Conservation (phyloP, 2,113 vertebrate genomes). For the Motacilla tschutschensis region DNA sequence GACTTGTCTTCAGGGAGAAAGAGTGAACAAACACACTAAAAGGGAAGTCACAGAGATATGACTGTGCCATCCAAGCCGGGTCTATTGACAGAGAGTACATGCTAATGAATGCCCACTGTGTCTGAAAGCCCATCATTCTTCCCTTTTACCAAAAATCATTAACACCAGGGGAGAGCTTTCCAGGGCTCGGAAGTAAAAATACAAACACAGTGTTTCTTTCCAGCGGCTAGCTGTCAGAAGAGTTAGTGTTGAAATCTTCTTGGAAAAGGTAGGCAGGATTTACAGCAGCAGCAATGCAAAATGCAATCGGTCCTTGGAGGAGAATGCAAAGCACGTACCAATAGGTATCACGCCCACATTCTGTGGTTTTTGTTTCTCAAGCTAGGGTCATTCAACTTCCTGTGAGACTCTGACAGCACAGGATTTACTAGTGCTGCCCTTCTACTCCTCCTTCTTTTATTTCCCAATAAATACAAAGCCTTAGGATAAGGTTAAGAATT, state of each 20-base stretch:
- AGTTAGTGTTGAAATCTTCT: not conserved
- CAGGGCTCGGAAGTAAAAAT: not conserved
- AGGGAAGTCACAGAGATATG: not conserved
- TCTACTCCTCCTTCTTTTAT: not conserved
- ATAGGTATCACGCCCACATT: constrained; percentile 26
- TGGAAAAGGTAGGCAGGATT: not conserved
- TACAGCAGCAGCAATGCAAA: not conserved
- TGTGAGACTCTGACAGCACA: not conserved
- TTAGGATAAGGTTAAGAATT: constrained; percentile 1
- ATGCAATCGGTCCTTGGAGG: not conserved
- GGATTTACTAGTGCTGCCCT: constrained; percentile 2
- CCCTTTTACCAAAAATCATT: not conserved
- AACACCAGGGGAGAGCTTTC: not conserved
- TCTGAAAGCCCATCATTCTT: not conserved
- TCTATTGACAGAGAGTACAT: not conserved
- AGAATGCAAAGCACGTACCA: constrained; percentile 19
- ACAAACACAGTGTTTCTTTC: not conserved
- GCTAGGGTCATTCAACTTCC: constrained; percentile 20
- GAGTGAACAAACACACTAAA: not conserved
- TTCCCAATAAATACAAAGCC: constrained; percentile 34
- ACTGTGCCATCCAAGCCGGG: not conserved
- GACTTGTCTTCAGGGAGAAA: not conserved
- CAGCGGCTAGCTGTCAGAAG: not conserved
- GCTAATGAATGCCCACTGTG: not conserved
- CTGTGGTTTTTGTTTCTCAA: constrained; percentile 29